phyloP scores from a whole-genome alignment of 1,140 invertebrate genomes.

The Sesamia nonagrioides region DNA sequence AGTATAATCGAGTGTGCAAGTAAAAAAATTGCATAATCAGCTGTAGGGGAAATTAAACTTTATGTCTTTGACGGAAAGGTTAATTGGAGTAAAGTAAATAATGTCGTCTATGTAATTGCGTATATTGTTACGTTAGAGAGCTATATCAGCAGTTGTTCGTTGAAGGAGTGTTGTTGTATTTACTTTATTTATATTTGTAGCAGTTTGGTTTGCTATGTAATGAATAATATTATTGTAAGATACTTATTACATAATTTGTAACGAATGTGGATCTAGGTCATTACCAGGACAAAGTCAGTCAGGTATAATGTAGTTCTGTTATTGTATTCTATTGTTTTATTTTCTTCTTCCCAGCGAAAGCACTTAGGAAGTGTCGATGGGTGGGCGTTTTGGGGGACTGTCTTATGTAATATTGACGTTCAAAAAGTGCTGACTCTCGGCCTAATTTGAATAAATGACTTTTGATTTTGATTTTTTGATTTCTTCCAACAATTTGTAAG shows the following conservation, averaged over 20 bases:
- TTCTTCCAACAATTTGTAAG: no score
- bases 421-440: no score
- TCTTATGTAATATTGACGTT: no score
- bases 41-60: constrained; percentile 29
- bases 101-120: constrained; percentile 8
- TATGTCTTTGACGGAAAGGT: constrained; percentile 15
- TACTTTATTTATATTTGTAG: constrained; percentile 1
- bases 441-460: no score
- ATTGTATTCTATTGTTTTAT: neutral
- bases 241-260: neutral
- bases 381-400: no score
- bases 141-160: constrained; percentile 6
- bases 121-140: neutral
- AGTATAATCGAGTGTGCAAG: constrained; percentile 43
- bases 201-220: neutral
- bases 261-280: constrained; percentile 4
- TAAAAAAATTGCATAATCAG: constrained; percentile 33
- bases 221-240: constrained; percentile 1
- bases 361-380: no score
- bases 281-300: neutral
- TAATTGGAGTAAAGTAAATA: neutral
- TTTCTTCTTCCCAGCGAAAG: no score
- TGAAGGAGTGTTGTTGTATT: constrained; percentile 30
- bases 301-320: neutral
- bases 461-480: no score